A percentile compares a stretch with the other conserved stretches of the same genome.
These are phyloP conservation scores for Syrrhaptes paradoxus DNA, from an alignment of 2,113 vertebrate genomes.

Conservation along the genomic window DNA sequence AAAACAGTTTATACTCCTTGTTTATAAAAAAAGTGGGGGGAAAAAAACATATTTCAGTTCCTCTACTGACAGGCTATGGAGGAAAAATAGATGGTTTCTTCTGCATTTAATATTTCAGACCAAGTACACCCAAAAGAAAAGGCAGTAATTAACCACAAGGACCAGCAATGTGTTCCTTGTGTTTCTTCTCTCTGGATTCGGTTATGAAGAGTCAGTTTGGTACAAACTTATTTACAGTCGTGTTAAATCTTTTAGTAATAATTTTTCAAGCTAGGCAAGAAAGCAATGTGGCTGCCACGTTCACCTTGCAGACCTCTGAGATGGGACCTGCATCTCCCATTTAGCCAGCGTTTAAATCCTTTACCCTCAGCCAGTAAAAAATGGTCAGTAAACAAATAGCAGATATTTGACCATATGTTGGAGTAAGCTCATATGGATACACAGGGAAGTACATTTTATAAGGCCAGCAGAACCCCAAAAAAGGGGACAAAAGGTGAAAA, in stretches of 20 bases:
- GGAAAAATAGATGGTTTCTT: constrained; percentile 52
- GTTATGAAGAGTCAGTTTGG: neutral
- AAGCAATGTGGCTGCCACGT: neutral
- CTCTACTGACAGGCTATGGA: constrained; percentile 53
- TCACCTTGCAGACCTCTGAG: neutral
- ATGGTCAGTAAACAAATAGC: neutral
- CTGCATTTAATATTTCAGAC: constrained; percentile 59
- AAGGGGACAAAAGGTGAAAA: neutral
- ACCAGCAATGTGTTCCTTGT: neutral
- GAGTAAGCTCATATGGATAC: neutral
- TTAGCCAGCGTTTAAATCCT: neutral
- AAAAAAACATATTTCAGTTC: constrained; percentile 21
- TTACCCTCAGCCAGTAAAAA: neutral
- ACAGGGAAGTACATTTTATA: neutral
- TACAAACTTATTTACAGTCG: neutral
- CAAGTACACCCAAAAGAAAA: constrained; percentile 45
- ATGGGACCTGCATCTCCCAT: neutral
- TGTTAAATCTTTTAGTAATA: neutral
- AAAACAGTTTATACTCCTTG: constrained; percentile 48
- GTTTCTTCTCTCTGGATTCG: neutral
- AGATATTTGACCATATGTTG: neutral
- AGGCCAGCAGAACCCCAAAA: neutral
- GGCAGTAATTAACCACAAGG: constrained; percentile 71
- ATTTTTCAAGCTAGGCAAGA: neutral
- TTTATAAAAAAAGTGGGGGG: neutral